A percentile compares a stretch with the other conserved stretches of the same genome.
Conservation (phyloP, 1,140 invertebrate species). For the Ridgeia piscesae region DNA sequence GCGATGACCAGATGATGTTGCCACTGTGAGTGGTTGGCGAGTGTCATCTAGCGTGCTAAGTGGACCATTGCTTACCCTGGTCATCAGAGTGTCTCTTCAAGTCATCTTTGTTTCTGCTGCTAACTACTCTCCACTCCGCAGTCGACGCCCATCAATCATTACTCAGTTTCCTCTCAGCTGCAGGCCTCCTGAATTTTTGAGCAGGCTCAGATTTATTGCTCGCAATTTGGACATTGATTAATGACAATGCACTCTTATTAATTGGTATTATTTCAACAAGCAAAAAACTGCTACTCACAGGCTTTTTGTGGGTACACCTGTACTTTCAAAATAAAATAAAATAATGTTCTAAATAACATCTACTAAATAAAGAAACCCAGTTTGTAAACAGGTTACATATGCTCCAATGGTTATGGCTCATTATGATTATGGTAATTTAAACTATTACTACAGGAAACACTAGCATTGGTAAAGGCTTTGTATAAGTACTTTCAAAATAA, state of each 20-base stretch:
- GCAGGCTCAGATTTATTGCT: neutral
- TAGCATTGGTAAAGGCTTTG: too few species aligned
- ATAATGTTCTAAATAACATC: too few species aligned
- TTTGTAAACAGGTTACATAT: too few species aligned
- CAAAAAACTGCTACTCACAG: neutral
- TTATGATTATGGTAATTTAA: too few species aligned
- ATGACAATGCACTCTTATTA: neutral
- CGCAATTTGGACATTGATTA: neutral
- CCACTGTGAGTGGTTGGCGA: neutral
- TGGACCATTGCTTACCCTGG: neutral
- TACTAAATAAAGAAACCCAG: too few species aligned
- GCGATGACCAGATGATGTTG: neutral
- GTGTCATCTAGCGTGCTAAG: neutral
- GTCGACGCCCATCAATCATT: neutral
- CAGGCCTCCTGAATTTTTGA: neutral
- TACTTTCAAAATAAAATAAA: too few species aligned
- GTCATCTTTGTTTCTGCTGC: neutral
- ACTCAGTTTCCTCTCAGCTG: neutral
- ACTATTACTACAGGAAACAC: too few species aligned
- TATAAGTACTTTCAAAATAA: neutral
- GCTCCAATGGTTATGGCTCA: too few species aligned
- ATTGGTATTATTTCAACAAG: neutral
- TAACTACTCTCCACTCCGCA: neutral
- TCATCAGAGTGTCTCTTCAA: neutral
- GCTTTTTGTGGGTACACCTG: too few species aligned